Percentiles rank a stretch among this genome's conserved stretches.
phyloP scores from a whole-genome alignment of 2,888 invertebrate species.

The Nesidiocoris tenuis region DNA sequence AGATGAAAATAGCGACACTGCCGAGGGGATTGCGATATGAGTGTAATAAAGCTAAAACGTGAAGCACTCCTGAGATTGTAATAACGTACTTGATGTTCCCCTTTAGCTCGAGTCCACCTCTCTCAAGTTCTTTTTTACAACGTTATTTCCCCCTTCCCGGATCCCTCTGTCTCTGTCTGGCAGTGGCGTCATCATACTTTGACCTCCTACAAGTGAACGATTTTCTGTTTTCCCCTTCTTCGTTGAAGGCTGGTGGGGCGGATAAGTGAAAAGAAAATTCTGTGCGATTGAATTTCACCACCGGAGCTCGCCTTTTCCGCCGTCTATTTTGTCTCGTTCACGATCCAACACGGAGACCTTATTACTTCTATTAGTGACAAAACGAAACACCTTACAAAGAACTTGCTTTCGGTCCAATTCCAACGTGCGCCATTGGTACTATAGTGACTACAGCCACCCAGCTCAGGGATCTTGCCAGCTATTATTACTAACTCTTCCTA shows the following conservation, averaged over 20 bases:
- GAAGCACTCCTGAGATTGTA: conserved; percentile 16
- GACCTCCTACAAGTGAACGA: not conserved
- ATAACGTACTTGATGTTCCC: conserved; percentile 37
- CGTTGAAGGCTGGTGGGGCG: not conserved
- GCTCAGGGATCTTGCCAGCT: not conserved
- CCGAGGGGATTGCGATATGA: conserved; percentile 17
- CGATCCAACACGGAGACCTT: conserved; percentile 1
- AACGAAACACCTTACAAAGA: conserved; percentile 34
- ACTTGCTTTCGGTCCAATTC: conserved; percentile 21
- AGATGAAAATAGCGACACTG: conserved; percentile 25
- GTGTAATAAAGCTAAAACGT: conserved; percentile 39
- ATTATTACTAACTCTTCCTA: not conserved
- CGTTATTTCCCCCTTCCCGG: not conserved
- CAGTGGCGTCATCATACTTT: not conserved
- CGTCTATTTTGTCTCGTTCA: conserved; percentile 19
- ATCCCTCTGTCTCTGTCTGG: not conserved
- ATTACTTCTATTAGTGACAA: conserved; percentile 39
- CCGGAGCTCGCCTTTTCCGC: conserved; percentile 1
- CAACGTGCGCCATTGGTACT: not conserved
- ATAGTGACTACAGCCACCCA: too few relatives aligned
- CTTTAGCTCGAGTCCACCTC: conserved; percentile 34
- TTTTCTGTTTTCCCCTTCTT: not conserved
- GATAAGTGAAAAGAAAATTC: not conserved
- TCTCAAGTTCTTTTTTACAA: not conserved
- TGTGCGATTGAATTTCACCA: not conserved